Evolutionary conservation across 37 sponge, comb jelly and placozoan genomes (phyloP), one percentile per base, ranked within the genome.

Genomic region (Halisarca cf. caerulea): DNA sequence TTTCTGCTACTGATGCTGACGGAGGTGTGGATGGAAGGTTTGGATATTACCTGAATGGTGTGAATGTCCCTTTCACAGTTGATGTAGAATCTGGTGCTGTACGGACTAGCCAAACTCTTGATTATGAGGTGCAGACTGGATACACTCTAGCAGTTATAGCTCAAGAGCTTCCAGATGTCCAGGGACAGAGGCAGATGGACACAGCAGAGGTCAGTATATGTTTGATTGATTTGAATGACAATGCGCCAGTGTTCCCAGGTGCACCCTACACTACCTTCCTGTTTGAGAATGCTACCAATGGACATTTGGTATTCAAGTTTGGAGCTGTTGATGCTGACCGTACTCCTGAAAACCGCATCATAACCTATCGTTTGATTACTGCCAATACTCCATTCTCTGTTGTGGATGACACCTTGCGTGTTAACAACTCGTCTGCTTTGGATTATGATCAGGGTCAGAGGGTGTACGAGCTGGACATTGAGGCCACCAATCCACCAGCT

Each of bases 1-100:
- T 53, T 33, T 78, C 80, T 21, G 72, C 86, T 32, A 82, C 80
- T 61, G 90, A 93, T 78, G 53, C 15, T 58, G 91, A 90, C 73
- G 87, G 78, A 27, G 89, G 93, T 28, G n/a, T 36, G 18, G 62
- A 79, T 86, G 90, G 87, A 23, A 30, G 15, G 14, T 44, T 88
- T 17, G 24, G 3, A 34, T 92, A 83, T 47, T 24, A 39, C 18
- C 82, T 92, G 25, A 23, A 2, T 6, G 82, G 69, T 32, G 24
- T 59, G 7, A 79, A 44, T 44, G 86, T 85, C 18, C 86, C 83
- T 21, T 92, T 92, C 60, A 39, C 60, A 14, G 24, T 92, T 17
- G 60, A 86, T 59, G 0, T 38, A 0, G 53, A 55, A 4, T 59
- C 86, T 79, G 92, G 92, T 42, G 73, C 40, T 24, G 41, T 92